These are phyloP conservation scores for Abscondita cerata DNA, from an alignment of 2,888 invertebrate genomes.

Conservation along the genomic window DNA sequence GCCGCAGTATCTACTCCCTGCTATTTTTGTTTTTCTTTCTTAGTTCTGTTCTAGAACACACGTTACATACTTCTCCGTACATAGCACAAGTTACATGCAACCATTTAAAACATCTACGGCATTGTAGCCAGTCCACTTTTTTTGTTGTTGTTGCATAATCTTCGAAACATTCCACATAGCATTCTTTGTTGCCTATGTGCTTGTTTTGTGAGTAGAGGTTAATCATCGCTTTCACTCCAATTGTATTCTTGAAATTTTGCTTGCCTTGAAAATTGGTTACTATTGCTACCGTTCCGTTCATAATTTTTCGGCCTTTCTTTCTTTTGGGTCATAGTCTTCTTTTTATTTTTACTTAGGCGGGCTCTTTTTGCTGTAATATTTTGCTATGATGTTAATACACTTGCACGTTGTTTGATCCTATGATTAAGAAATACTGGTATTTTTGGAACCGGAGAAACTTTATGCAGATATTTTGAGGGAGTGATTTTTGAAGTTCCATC, in stretches of 20 bases:
- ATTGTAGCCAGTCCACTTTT: not conserved
- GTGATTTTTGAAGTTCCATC: not conserved
- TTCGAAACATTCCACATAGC: not conserved
- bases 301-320: not conserved
- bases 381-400: conserved; percentile 7
- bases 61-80: not conserved
- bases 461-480: not conserved
- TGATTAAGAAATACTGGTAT: not conserved
- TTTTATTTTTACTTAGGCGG: not conserved
- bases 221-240: not conserved
- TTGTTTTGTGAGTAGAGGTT: not conserved
- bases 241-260: not conserved
- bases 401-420: conserved; percentile 5
- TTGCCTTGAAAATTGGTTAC: not conserved
- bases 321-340: not conserved
- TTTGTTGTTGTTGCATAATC: not conserved
- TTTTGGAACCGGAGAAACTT: not conserved
- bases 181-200: not conserved
- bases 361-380: not conserved
- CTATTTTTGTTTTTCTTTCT: not conserved
- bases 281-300: not conserved
- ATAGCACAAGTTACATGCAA: not conserved
- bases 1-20: not conserved
- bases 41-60: not conserved
- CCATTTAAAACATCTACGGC: not conserved